phyloP scores from a whole-genome alignment of 1,140 invertebrate species.

The Drosophila varians region DNA sequence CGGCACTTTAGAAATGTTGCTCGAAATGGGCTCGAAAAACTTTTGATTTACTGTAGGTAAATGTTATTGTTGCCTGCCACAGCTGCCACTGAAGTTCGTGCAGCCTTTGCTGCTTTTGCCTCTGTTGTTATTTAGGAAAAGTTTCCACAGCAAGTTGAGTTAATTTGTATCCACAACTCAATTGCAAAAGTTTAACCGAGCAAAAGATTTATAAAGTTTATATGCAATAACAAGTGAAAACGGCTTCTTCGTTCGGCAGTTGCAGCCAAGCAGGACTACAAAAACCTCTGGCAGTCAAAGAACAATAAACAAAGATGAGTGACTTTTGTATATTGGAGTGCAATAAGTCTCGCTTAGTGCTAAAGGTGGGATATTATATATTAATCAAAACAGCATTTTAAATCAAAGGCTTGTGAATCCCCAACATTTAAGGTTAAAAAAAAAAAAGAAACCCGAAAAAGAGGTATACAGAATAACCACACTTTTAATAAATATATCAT shows the following conservation, averaged over 20 bases:
- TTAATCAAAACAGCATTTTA: no score
- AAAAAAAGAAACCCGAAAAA: no score
- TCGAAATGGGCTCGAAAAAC: slow-evolving; percentile 49
- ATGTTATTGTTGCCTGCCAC: slow-evolving; percentile 67
- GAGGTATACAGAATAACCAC: no score
- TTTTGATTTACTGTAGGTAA: slow-evolving; percentile 65
- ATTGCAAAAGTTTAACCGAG: slow-evolving; percentile 80
- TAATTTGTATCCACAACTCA: slow-evolving; percentile 81
- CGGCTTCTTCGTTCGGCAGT: slow-evolving; percentile 23
- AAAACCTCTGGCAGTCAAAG: slow-evolving; percentile 24
- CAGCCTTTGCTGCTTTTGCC: slow-evolving; percentile 15
- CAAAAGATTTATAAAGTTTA: slow-evolving; percentile 81
- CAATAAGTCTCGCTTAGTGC: slow-evolving; percentile 50
- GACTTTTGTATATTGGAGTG: slow-evolving; percentile 12
- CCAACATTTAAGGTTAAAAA: no score
- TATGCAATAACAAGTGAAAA: slow-evolving; percentile 73
- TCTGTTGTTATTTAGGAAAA: slow-evolving; percentile 63
- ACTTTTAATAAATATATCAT: neutral
- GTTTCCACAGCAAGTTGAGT: slow-evolving; percentile 72
- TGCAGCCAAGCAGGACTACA: slow-evolving; percentile 2
- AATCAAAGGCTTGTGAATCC: no score
- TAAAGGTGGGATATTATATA: neutral
- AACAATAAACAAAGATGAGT: slow-evolving; percentile 61
- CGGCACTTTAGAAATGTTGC: slow-evolving; percentile 37
- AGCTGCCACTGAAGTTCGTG: slow-evolving; percentile 50